Evolutionary conservation across 1,140 invertebrate species (phyloP), one percentile per base, ranked within the genome.

Genomic region (Papilio glaucus): DNA sequence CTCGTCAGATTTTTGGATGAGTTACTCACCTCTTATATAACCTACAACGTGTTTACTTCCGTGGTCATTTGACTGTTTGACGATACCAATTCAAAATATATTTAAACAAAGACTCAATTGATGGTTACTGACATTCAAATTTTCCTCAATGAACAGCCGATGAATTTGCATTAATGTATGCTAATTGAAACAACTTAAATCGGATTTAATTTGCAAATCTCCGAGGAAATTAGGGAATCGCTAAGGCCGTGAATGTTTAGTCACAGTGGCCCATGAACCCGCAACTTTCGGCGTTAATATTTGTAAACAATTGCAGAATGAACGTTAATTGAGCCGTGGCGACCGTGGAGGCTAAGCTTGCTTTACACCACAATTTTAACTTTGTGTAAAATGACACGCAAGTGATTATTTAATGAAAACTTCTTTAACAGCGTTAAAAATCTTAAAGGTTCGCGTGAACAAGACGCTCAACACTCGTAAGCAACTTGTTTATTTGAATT

Each of bases 241-340:
- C 21, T 24, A 26, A 57, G 24, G 10, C 21, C 15, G 21, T 12
- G 5, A 33, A 33, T 57, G 21, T 57, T 57, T 57, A 4, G 49
- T 57, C 49, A 57, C 21, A 29, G 57, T 72, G 39, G 38, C 26
- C 70, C 24, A n/a, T 21, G 37, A 33, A 62, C 60, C 57, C 61
- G 60, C 13, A 72, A 72, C 70, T 72, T 72, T 72, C 39, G n/a
- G 38, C 8, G 38, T 72, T 72, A 72, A 62, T 72, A 72, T 72
- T 72, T 57, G 70, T 72, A 45, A 49, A 72, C 70, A 72, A 72
- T 72, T 62, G 70, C 42, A 24, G 24, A 72, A 72, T 42, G 70
- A 41, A 12, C 57, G 38, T 15, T 63, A 72, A 72, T 72, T 63
- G 57, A 63, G 70, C 9, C 21, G 24, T 24, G 21, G 49, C 29